phyloP scores from a whole-genome alignment of 2,888 invertebrate genomes.

The Bibio marci region DNA sequence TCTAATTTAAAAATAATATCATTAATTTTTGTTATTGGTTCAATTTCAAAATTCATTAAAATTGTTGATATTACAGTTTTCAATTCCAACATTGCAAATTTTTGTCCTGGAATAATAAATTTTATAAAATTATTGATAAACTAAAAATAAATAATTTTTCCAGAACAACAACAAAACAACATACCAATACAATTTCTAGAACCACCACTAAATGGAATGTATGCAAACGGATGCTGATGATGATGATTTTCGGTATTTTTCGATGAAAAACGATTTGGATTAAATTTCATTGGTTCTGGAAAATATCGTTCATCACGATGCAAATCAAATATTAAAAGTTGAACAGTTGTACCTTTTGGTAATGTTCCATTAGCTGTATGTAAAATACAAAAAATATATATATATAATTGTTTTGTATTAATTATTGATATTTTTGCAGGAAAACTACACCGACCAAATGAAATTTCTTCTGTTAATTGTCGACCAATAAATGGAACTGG shows the following conservation, averaged over 20 bases:
- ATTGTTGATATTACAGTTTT: slow-evolving; percentile 38
- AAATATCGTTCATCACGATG: slow-evolving; percentile 45
- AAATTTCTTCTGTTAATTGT: slow-evolving; percentile 14
- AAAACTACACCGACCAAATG: too few species aligned
- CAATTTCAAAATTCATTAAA: slow-evolving; percentile 33
- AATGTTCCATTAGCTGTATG: slow-evolving; percentile 18
- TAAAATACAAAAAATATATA: too few species aligned
- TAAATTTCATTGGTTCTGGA: slow-evolving; percentile 42
- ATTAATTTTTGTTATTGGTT: slow-evolving; percentile 30
- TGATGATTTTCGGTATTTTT: slow-evolving; percentile 37
- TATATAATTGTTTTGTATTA: too few species aligned
- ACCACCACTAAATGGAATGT: slow-evolving; percentile 50
- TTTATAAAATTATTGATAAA: too few species aligned
- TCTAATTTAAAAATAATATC: slow-evolving; percentile 30
- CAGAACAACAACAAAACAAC: too few species aligned
- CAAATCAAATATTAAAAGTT: slow-evolving; percentile 41
- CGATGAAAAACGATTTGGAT: slow-evolving; percentile 41
- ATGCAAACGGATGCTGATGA: slow-evolving; percentile 42
- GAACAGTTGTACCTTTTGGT: slow-evolving; percentile 33
- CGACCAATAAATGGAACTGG: slow-evolving; percentile 35
- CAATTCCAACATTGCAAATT: slow-evolving; percentile 46
- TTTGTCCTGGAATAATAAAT: slow-evolving; percentile 39
- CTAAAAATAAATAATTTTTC: too few species aligned
- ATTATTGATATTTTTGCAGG: too few species aligned
- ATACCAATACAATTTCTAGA: slow-evolving; percentile 52